Evolutionary conservation across 1,140 invertebrate species (phyloP).

Genomic region (Phymastichus coffea): DNA sequence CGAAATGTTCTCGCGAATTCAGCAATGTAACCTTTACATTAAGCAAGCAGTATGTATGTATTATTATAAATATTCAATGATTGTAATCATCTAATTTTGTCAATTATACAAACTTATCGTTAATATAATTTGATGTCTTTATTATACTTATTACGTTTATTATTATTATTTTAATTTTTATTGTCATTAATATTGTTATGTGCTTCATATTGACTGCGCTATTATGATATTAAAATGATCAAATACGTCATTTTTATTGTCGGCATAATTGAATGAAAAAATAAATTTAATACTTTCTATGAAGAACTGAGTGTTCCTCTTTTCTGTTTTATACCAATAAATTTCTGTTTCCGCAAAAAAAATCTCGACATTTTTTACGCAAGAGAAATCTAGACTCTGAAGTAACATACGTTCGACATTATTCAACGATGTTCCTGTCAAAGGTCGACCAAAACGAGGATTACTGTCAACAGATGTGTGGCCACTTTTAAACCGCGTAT

Average conservation of each 20-base stretch:
- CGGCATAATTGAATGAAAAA: constrained; percentile 2
- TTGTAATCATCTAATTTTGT: background rate
- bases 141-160: constrained; percentile 3
- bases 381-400: too few relatives aligned
- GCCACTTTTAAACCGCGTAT: too few relatives aligned
- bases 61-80: constrained; percentile 19
- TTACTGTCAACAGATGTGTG: too few relatives aligned
- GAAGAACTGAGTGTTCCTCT: too few relatives aligned
- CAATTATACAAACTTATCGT: constrained; percentile 8
- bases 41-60: constrained; percentile 15
- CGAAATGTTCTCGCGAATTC: constrained; percentile 21
- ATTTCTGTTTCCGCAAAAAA: too few relatives aligned
- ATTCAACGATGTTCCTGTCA: too few relatives aligned
- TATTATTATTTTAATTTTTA: constrained; percentile 9
- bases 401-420: too few relatives aligned
- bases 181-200: constrained; percentile 5
- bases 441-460: too few relatives aligned
- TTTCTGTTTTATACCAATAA: too few relatives aligned
- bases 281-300: constrained; percentile 23
- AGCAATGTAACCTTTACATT: constrained; percentile 15
- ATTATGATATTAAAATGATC: constrained; percentile 9
- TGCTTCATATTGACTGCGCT: constrained; percentile 2
- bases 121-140: constrained; percentile 22
- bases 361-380: too few relatives aligned
- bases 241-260: constrained; percentile 7